Percentiles rank a stretch among this genome's conserved stretches.
These are phyloP conservation scores for Acronicta alni DNA, from an alignment of 2,888 invertebrate species.

Conservation along the genomic window DNA sequence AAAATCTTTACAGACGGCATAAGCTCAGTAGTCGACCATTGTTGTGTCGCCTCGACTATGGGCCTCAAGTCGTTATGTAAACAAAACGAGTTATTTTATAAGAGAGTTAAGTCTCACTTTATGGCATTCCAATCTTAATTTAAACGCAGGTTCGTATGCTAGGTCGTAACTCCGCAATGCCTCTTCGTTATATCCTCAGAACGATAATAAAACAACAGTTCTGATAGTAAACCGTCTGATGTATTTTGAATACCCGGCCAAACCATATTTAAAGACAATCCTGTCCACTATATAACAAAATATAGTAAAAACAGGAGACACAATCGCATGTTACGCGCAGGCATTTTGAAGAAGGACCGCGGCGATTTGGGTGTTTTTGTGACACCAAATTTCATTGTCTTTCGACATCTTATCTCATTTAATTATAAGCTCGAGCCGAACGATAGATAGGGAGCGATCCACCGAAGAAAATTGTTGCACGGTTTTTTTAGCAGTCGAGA, in stretches of 20 bases:
- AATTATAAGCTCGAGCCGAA: constrained; percentile 67
- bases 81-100: constrained; percentile 79
- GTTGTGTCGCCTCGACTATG: constrained; percentile 80
- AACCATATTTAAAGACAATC: constrained; percentile 19
- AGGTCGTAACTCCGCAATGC: constrained; percentile 57
- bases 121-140: constrained; percentile 75
- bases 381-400: constrained; percentile 67
- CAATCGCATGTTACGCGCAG: constrained; percentile 68
- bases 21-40: constrained; percentile 74
- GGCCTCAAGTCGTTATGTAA: constrained; percentile 69
- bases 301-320: constrained; percentile 64
- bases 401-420: constrained; percentile 71
- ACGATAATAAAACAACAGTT: constrained; percentile 35
- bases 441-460: constrained; percentile 78
- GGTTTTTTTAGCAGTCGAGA: constrained; percentile 84
- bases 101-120: constrained; percentile 70
- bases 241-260: constrained; percentile 32
- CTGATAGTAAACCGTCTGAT: constrained; percentile 31
- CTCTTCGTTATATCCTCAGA: constrained; percentile 42
- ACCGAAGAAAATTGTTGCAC: constrained; percentile 79
- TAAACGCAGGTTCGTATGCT: constrained; percentile 59
- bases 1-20: constrained; percentile 75
- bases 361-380: constrained; percentile 65
- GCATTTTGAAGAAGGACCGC: constrained; percentile 74
- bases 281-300: constrained; percentile 23